Percentiles rank a stretch among this genome's conserved stretches.
Evolutionary conservation across 2,113 vertebrate genomes (phyloP).

Genomic region (Typhlomys cinereus): DNA sequence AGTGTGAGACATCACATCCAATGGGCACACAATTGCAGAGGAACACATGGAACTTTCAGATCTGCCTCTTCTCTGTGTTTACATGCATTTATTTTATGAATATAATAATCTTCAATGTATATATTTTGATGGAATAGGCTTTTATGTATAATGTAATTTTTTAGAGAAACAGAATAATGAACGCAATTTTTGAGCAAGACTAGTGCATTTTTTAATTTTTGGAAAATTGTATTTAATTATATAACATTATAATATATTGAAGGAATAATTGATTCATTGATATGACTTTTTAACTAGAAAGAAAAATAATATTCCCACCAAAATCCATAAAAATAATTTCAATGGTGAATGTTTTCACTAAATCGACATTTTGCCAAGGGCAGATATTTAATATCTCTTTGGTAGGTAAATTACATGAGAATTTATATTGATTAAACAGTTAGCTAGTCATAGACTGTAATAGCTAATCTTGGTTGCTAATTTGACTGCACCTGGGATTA

Average conservation of each 20-base stretch:
- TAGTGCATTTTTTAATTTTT: constrained; percentile 43
- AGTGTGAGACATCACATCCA: neutral
- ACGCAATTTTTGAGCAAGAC: neutral
- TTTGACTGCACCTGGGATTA: too few species aligned
- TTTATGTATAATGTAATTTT: neutral
- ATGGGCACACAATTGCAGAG: neutral
- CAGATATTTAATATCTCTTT: neutral
- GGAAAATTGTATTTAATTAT: constrained; percentile 43
- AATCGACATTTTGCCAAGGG: constrained; percentile 5
- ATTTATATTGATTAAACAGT: constrained; percentile 3
- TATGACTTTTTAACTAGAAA: neutral
- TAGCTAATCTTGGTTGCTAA: too few species aligned
- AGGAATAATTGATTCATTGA: neutral
- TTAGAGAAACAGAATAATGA: neutral
- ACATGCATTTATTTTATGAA: neutral
- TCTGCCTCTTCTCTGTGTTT: neutral
- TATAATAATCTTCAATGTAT: neutral
- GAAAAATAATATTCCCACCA: constrained; percentile 16
- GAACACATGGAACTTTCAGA: neutral
- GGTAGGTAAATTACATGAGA: neutral
- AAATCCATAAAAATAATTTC: neutral
- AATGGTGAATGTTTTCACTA: neutral
- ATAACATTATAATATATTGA: neutral
- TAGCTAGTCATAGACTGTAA: neutral
- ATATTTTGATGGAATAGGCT: neutral